phyloP scores from a whole-genome alignment of 2,113 vertebrate species.

The Actinemys pallida region DNA sequence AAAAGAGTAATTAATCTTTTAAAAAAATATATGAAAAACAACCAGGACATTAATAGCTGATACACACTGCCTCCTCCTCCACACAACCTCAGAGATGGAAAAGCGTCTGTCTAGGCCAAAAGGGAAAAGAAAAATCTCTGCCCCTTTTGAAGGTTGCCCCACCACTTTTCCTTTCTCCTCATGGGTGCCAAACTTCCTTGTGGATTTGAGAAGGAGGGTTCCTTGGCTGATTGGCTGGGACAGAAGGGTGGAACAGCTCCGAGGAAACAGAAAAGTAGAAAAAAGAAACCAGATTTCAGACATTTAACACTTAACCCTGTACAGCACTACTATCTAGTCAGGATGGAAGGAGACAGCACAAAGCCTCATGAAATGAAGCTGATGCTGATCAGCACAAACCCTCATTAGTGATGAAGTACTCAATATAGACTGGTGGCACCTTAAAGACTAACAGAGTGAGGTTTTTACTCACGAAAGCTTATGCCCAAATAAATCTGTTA shows the following conservation, averaged over 20 bases:
- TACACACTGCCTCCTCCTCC: neutral
- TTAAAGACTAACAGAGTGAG: no score
- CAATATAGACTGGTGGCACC: no score
- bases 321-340: no score
- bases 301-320: no score
- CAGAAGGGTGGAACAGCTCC: neutral
- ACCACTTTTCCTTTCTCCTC: neutral
- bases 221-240: neutral
- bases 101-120: neutral
- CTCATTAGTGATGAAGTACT: no score
- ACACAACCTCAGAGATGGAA: neutral
- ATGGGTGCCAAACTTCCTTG: neutral
- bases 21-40: neutral
- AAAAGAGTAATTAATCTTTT: neutral
- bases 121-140: neutral
- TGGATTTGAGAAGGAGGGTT: neutral
- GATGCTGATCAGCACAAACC: neutral
- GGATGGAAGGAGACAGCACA: no score
- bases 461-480: no score
- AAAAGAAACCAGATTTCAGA: no score
- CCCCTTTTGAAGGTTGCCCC: neutral
- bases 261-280: no score
- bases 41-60: neutral
- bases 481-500: no score
- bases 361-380: neutral